phyloP scores from a whole-genome alignment of 2,113 vertebrate species.

The Dasyurus viverrinus region DNA sequence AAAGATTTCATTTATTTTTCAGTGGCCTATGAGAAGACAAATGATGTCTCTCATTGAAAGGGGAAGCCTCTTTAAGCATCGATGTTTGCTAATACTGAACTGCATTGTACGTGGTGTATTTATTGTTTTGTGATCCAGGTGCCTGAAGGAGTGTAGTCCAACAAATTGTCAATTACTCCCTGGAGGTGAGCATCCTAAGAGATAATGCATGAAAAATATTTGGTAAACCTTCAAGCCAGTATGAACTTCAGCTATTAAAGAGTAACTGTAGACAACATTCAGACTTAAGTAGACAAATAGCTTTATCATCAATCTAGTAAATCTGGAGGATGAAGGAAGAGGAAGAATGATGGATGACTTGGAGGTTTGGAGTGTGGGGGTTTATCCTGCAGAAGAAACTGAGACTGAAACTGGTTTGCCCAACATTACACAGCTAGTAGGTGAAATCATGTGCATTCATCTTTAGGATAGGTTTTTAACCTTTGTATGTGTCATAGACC shows the following conservation, averaged over 20 bases:
- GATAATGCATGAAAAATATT: background rate
- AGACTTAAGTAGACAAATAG: background rate
- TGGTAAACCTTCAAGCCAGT: background rate
- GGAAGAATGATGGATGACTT: too few species aligned
- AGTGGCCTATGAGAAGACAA: slow-evolving; percentile 67
- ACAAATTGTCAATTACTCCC: slow-evolving; percentile 30
- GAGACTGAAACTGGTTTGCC: too few species aligned
- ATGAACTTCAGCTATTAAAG: background rate
- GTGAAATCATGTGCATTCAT: background rate
- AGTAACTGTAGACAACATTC: background rate
- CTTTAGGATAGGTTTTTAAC: background rate
- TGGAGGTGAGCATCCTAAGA: background rate
- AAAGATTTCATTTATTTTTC: slow-evolving; percentile 76
- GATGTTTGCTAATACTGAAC: slow-evolving; percentile 48
- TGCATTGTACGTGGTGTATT: slow-evolving; percentile 24
- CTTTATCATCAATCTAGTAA: background rate
- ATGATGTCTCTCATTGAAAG: slow-evolving; percentile 64
- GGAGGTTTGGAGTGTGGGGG: too few species aligned
- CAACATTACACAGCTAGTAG: background rate
- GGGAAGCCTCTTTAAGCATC: slow-evolving; percentile 48
- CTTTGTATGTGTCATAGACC: background rate
- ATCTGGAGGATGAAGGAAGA: background rate
- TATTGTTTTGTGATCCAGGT: slow-evolving; percentile 53
- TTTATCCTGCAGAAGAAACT: too few species aligned
- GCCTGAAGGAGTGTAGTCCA: slow-evolving; percentile 51